These are phyloP conservation scores for Microcebus lehilahytsara DNA, from an alignment of 2,113 vertebrate species.

Conservation along the genomic window DNA sequence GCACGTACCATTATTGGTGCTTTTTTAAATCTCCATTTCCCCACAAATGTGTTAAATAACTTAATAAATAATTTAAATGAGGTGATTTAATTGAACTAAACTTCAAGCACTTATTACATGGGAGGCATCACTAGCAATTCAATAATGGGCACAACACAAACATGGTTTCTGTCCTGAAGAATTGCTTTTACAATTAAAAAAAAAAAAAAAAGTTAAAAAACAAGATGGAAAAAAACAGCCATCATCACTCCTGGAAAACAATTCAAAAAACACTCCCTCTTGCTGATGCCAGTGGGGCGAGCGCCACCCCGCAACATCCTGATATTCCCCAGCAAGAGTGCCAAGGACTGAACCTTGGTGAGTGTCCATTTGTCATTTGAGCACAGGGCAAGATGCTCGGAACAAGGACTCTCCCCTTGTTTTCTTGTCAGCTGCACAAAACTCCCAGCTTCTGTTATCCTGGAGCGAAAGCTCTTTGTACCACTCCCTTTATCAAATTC, in stretches of 20 bases:
- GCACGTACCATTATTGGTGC: too few species aligned
- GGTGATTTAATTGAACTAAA: conserved; percentile 29
- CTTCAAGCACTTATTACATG: background rate
- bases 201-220: background rate
- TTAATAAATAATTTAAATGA: conserved; percentile 11
- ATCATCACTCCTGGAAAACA: background rate
- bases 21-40: background rate
- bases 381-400: background rate
- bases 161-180: background rate
- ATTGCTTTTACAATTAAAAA: background rate
- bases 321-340: too few species aligned
- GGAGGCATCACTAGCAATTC: background rate
- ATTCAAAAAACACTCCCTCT: background rate
- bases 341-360: background rate
- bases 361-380: background rate
- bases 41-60: background rate
- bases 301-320: background rate
- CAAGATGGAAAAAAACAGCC: background rate
- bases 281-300: background rate
- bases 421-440: background rate
- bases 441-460: background rate
- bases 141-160: background rate
- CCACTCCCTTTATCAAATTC: background rate
- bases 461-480: background rate
- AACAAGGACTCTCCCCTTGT: background rate